Percentiles rank a stretch among this genome's conserved stretches.
Conservation (phyloP, 2,113 vertebrate species). For the Naja naja region DNA sequence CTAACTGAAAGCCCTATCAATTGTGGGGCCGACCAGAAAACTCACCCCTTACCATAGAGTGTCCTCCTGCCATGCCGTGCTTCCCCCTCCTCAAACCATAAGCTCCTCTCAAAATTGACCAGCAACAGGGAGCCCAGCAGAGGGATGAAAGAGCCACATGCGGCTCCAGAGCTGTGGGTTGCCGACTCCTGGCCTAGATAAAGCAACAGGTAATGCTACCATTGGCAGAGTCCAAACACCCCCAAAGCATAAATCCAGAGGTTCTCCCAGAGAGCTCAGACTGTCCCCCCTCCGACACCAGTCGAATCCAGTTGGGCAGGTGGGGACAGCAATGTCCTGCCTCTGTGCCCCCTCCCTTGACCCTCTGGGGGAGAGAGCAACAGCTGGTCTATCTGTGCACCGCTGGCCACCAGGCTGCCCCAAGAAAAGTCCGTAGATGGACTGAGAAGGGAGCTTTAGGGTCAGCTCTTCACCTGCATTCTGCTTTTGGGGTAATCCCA, state of each 20-base stretch:
- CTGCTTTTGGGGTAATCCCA: background rate
- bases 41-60: too few species aligned
- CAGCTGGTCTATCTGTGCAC: background rate
- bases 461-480: background rate
- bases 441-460: background rate
- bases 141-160: too few species aligned
- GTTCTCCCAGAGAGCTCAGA: background rate
- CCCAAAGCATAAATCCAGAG: background rate
- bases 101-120: too few species aligned
- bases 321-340: background rate
- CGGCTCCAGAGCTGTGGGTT: too few species aligned
- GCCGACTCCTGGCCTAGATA: too few species aligned
- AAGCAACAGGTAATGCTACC: background rate
- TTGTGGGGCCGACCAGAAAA: too few species aligned
- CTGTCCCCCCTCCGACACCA: background rate
- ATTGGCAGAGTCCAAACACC: background rate
- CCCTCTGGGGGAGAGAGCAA: background rate
- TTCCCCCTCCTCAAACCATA: too few species aligned
- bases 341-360: background rate
- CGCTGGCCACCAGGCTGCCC: background rate
- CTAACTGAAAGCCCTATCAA: too few species aligned
- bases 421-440: too few species aligned
- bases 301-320: background rate
- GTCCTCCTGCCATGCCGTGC: too few species aligned
- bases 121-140: too few species aligned